Evolutionary conservation across 1,140 invertebrate species (phyloP), one percentile per base, ranked within the genome.

Genomic region (Oryzaephilus surinamensis): DNA sequence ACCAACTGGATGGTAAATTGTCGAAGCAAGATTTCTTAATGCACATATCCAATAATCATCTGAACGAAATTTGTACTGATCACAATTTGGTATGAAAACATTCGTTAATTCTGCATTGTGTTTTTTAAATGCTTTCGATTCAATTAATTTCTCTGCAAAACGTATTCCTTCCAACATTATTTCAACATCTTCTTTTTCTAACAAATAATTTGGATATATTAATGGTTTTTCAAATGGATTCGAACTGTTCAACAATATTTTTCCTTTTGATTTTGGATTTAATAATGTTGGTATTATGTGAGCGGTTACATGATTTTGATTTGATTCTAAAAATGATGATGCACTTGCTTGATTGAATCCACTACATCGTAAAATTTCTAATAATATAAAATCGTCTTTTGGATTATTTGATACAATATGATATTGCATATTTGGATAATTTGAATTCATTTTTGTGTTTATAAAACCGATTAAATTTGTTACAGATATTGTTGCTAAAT

Each of bases 141-240:
- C 29, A 1, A 52, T 33, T 10, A 63, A 10, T 18, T 43, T 51
- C 8, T 50, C 32, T 6, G 41, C 41, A 17, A 65, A 61, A 43
- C 65, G 61, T 13, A 71, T 59, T 23, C 63, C 65, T 50, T 65
- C 51, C 27, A 65, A 38, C 3, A 69, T 17, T 4, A 32, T 42
- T 41, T 55, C 38, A 0, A 57, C 41, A 3, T 66, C 54, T 2
- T 73, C 44, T 31, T 79, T 76, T 1, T 65, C 52, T 0, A 52
- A 30, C 6, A 83, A 71, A 32, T 81, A 83, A 27, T 81, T 80
- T 0, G 84, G 70, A 48, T 77, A 67, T 19, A 91, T 81, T n/a
- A 74, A 55, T 0, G 82, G 82, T 50, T 70, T 65, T 34, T 70
- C 69, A 19, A 65, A 66, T 1, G 79, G 79, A 62, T 82, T 65